Evolutionary conservation across 2,888 invertebrate species (phyloP).

Genomic region (Idaea aversata): DNA sequence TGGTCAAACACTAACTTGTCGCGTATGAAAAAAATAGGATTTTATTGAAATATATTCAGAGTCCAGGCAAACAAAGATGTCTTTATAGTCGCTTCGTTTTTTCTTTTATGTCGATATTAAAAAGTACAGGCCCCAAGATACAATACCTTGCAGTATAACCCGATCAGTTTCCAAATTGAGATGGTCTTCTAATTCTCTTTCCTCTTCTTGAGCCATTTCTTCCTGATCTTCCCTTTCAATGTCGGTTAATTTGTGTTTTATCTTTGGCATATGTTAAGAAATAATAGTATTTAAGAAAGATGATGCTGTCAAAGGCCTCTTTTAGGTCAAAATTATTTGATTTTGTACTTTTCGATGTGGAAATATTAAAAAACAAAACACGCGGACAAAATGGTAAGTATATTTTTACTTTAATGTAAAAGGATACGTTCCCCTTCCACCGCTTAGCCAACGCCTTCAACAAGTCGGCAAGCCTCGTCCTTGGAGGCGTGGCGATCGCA

Average conservation of each 20-base stretch:
- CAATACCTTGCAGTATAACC: constrained; percentile 51
- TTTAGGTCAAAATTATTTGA: no score
- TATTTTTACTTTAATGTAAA: constrained; percentile 25
- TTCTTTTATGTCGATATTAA: no score
- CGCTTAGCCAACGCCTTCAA: constrained; percentile 72
- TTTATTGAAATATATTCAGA: not conserved
- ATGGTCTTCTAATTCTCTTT: constrained; percentile 49
- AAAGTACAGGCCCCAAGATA: no score
- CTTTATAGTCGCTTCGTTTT: no score
- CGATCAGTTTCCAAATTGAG: constrained; percentile 58
- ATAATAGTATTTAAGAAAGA: not conserved
- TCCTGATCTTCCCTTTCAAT: constrained; percentile 13
- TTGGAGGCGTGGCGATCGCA: constrained; percentile 85
- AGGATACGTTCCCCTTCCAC: constrained; percentile 85
- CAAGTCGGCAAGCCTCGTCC: constrained; percentile 85
- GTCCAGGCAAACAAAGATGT: no score
- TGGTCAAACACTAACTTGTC: no score
- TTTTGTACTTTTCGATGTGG: no score
- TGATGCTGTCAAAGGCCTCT: no score
- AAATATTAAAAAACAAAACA: no score
- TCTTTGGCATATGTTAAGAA: constrained; percentile 32
- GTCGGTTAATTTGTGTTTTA: constrained; percentile 26
- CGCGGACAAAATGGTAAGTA: no score
- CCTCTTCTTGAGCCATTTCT: constrained; percentile 33
- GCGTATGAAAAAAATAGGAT: not conserved